phyloP scores from a whole-genome alignment of 2,113 vertebrate genomes.

The Nothobranchius furzeri region DNA sequence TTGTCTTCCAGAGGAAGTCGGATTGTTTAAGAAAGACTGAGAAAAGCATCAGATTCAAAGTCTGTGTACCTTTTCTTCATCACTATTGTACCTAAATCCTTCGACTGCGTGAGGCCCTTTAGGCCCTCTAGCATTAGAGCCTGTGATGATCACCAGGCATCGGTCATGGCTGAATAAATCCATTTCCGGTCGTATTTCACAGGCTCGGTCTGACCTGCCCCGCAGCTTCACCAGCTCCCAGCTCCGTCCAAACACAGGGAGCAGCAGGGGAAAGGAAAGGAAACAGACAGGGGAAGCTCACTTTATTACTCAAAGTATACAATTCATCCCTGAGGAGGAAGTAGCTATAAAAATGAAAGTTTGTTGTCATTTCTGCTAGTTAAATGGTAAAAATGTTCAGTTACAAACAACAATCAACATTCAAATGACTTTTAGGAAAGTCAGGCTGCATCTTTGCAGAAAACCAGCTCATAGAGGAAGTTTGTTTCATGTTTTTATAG shows the following conservation, averaged over 20 bases:
- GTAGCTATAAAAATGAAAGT: slow-evolving; percentile 18
- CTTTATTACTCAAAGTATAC: slow-evolving; percentile 40
- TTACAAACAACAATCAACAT: background rate
- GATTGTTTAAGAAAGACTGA: slow-evolving; percentile 45
- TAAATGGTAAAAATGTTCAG: background rate
- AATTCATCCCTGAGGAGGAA: slow-evolving; percentile 35
- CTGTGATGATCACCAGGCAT: slow-evolving; percentile 30
- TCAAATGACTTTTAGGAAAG: background rate
- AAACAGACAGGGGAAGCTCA: slow-evolving; percentile 32
- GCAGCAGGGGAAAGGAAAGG: slow-evolving; percentile 18
- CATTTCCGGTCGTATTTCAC: slow-evolving; percentile 30
- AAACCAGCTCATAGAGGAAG: no score
- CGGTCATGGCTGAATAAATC: slow-evolving; percentile 20
- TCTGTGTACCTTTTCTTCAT: background rate
- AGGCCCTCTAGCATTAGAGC: slow-evolving; percentile 27
- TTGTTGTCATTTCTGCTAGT: slow-evolving; percentile 15
- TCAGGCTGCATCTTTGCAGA: background rate
- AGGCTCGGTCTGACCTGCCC: slow-evolving; percentile 19
- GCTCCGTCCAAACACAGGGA: slow-evolving; percentile 39
- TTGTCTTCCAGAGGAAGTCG: slow-evolving; percentile 37
- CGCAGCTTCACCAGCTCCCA: slow-evolving; percentile 33
- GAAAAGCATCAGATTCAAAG: slow-evolving; percentile 38
- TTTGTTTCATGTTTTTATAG: background rate
- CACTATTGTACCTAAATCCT: slow-evolving; percentile 16
- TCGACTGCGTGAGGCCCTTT: no score